A percentile compares a stretch with the other conserved stretches of the same genome.
Evolutionary conservation across 2,113 vertebrate species (phyloP).

Genomic region (Megaleporinus macrocephalus): DNA sequence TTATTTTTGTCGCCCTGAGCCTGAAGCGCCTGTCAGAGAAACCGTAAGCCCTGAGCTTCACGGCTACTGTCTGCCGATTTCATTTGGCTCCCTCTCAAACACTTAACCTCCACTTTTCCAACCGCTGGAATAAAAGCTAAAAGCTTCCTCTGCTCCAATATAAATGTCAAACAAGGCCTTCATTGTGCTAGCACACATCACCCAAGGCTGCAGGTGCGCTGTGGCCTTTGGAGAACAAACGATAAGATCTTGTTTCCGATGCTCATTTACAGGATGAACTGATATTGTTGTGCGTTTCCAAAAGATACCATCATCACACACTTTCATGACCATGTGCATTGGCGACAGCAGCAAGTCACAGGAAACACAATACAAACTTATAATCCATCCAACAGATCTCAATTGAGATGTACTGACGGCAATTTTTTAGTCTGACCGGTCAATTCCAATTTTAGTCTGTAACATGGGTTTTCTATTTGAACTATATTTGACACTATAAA

Average conservation of each 20-base stretch:
- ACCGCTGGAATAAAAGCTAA: background rate
- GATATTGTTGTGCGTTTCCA: background rate
- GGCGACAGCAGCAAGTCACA: background rate
- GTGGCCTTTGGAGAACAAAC: background rate
- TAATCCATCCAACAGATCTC: too few relatives aligned
- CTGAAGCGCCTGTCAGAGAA: background rate
- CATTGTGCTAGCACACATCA: background rate
- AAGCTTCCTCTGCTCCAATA: background rate
- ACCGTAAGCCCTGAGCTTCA: background rate
- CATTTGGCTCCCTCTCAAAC: background rate
- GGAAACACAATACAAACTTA: background rate
- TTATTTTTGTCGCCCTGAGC: background rate
- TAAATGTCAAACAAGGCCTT: background rate
- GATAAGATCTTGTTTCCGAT: background rate
- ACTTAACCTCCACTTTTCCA: constrained; percentile 9
- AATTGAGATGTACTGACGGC: too few relatives aligned
- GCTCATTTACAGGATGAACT: background rate
- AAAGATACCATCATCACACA: background rate
- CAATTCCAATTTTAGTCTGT: too few relatives aligned
- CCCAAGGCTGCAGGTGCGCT: background rate
- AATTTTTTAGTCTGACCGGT: too few relatives aligned
- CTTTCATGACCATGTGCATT: background rate
- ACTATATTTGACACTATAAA: too few relatives aligned
- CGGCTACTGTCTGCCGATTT: background rate
- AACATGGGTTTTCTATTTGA: too few relatives aligned